These are phyloP conservation scores for Thymelicus acteon DNA, from an alignment of 2,888 invertebrate species.

Conservation along the genomic window DNA sequence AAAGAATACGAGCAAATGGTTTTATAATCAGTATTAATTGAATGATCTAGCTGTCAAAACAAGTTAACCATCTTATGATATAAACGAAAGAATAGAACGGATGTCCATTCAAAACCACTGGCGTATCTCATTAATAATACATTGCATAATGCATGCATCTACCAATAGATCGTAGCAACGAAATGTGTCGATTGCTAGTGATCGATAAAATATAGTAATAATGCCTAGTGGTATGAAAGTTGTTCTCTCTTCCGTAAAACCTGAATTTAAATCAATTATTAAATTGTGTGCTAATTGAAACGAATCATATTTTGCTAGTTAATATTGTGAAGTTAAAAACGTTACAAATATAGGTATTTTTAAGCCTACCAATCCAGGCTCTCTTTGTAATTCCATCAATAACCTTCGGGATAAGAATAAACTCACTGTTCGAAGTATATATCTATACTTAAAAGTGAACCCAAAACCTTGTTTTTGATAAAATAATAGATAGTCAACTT, in stretches of 20 bases:
- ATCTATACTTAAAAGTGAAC: neutral
- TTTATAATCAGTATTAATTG: neutral
- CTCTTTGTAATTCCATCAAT: no score
- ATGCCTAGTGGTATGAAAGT: no score
- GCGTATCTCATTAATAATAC: constrained; percentile 6
- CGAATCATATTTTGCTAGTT: no score
- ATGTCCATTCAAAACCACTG: neutral
- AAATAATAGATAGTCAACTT: neutral
- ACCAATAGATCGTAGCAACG: neutral
- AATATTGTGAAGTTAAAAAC: no score
- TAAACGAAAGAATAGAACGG: neutral
- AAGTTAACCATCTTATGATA: neutral
- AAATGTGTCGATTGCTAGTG: neutral
- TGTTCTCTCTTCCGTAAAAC: no score
- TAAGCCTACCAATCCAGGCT: no score
- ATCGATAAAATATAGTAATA: no score
- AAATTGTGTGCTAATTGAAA: no score
- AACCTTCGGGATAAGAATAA: no score
- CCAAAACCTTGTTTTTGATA: neutral
- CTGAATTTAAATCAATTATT: no score
- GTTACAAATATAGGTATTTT: no score
- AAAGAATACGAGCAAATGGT: neutral
- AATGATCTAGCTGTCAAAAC: neutral
- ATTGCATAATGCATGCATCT: neutral
- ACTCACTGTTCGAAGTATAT: no score